phyloP scores from a whole-genome alignment of 2,797 vertebrate species.

The Crypturellus tataupa region DNA sequence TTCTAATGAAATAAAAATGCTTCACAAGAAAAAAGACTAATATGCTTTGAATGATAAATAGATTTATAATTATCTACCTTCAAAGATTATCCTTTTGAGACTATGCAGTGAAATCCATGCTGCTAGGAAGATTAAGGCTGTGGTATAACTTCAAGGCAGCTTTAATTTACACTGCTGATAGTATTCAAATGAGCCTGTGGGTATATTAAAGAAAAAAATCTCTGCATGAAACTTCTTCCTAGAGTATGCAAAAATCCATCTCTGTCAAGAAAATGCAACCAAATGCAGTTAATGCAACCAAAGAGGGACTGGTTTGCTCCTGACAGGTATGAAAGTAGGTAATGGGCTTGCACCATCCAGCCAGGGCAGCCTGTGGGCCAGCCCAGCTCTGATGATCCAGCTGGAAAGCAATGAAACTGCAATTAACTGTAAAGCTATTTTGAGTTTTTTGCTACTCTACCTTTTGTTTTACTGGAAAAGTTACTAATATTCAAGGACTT shows the following conservation, averaged over 20 bases:
- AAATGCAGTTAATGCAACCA: not conserved
- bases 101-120: not conserved
- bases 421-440: constrained; percentile 14
- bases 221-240: not conserved
- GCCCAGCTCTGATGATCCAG: not conserved
- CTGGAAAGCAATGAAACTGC: not conserved
- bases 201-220: not conserved
- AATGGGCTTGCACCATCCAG: not conserved
- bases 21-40: not conserved
- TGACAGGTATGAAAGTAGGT: not conserved
- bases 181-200: not conserved
- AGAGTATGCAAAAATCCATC: not conserved
- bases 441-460: not conserved
- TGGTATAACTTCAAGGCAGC: not conserved
- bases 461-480: not conserved
- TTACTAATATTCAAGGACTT: not conserved
- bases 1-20: not conserved
- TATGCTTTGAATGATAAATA: constrained; percentile 46
- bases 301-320: not conserved
- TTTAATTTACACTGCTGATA: not conserved
- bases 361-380: not conserved
- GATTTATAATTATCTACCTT: constrained; percentile 11
- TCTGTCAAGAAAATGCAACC: not conserved
- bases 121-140: constrained; percentile 38
- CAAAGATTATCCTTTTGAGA: constrained; percentile 31